Base-by-base conservation (phyloP, 1,140 invertebrate species). In the Drosophila chauvacae region DNA sequence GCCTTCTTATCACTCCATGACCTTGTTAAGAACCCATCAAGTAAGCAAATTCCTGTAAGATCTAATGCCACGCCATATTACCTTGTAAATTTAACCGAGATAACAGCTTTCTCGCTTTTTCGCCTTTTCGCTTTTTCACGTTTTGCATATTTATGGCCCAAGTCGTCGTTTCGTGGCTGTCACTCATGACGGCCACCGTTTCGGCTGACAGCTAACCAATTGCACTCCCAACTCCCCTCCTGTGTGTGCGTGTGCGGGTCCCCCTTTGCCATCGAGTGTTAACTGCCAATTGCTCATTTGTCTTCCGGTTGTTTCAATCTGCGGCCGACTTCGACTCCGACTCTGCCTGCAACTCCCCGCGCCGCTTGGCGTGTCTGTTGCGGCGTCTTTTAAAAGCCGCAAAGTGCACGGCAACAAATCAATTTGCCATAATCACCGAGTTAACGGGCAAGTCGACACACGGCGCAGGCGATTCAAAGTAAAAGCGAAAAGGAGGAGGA, bases 361-460 rank as follows among this genome's bases (percentile, higher is more conserved):
- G 30, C 35, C 2, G 4, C 41, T 4, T 0, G 1, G 14, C 18
- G 26, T 20, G 42, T 20, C 35, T 37, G 35, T 37, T 37, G n/a
- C 35, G 57, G 66, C 53, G 62, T 63, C 84, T 80, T 87, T 87
- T 87, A 83, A 88, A 88, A 84, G 77, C 84, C 84, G 75, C 84
- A 87, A 87, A 88, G 84, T 83, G 69, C 77, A 73, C 77, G 77
- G 58, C 50, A 87, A 88, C 83, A 87, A 87, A 87, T 87, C 83
- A 88, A 87, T 87, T 87, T 80, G 84, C 84, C 84, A 88, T 87
- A 83, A 87, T 83, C 84, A 80, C 80, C 72, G 60, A 77, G 77
- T 66, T 66, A 63, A 77, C 71, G 44, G 39, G 39, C 26, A 35
- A 45, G 33, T 64, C 78, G 23, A 30, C 51, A 35, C 51, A 51